Evolutionary conservation across 1,140 invertebrate genomes (phyloP), one percentile per base, ranked within the genome.

Genomic region (Ceratoteleas bidentatus): DNA sequence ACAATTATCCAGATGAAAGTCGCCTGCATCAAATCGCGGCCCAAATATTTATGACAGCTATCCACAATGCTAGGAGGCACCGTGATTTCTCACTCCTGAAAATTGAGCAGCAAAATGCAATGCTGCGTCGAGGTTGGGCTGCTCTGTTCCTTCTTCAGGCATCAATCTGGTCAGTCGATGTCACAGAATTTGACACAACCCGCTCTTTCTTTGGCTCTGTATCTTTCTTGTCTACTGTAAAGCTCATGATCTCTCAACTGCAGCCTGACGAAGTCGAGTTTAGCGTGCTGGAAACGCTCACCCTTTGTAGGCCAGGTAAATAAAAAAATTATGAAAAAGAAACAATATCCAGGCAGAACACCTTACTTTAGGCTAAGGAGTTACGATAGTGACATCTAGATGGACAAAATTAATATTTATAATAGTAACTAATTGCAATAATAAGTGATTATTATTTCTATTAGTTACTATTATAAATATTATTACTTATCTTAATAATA

Each of bases 221-320:
- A 60, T 70, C n/a, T 75, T 88, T 3, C 79, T 69, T 92, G 38
- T 74, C 49, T 32, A 75, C 83, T 58, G 74, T 86, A 56, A 81
- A 88, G 85, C 79, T 81, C 85, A 74, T 79, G 83, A 90, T 92
- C 50, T 61, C 13, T 24, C 88, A 92, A 49, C 65, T 95, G 15
- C 89, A 91, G 5, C 89, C 93, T 9, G 92, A 94, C 70, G 84
- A 90, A 9, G 85, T 93, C 65, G 94, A 95, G 74, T 84, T 94
- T 2, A 92, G 93, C 16, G 88, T 94, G 38, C 76, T 96, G 14
- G 94, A 95, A 89, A 94, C 93, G 2, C 88, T 95, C 10, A 87
- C 94, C 14, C 87, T 95, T 4, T 94, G 94, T 72, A 91, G 94
- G 61, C 92, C 91, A 83, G 94, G 94, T 94, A 86, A 87, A 45